Evolutionary conservation across 1,140 invertebrate species (phyloP).

Genomic region (Tetragonula clypearis): DNA sequence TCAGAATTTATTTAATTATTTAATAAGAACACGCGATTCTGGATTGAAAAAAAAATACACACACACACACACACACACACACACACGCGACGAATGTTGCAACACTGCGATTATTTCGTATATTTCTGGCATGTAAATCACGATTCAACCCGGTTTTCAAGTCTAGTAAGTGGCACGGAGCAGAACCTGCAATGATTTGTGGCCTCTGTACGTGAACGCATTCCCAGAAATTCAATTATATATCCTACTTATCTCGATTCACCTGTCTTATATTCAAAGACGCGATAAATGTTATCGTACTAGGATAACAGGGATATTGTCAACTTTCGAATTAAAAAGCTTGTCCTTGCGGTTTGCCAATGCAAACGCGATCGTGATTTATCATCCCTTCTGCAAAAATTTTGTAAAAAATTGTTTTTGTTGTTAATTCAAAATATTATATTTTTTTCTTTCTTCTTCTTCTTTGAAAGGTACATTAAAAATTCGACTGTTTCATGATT

Average conservation of each 20-base stretch:
- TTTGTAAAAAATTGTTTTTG: background rate
- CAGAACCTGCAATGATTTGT: background rate
- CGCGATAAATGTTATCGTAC: background rate
- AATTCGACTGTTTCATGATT: no score
- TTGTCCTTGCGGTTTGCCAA: no score
- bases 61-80: background rate
- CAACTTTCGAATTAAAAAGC: background rate
- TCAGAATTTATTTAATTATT: no score
- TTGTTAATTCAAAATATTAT: no score
- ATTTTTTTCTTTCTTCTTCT: no score
- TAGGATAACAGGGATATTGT: background rate
- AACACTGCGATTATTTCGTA: background rate
- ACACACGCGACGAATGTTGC: background rate
- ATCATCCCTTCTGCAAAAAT: background rate
- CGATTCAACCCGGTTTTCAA: background rate
- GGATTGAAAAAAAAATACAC: no score
- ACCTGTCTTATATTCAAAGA: background rate
- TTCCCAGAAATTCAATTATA: background rate
- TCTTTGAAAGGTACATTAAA: no score
- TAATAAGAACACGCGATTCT: no score
- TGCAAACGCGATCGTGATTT: no score
- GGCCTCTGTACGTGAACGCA: background rate
- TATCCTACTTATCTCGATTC: background rate
- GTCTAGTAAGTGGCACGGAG: background rate
- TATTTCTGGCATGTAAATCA: slow-evolving; percentile 10